Evolutionary conservation across 2,797 vertebrate genomes (phyloP), one percentile per base, ranked within the genome.

Genomic region (Adrianichthys oophorus): DNA sequence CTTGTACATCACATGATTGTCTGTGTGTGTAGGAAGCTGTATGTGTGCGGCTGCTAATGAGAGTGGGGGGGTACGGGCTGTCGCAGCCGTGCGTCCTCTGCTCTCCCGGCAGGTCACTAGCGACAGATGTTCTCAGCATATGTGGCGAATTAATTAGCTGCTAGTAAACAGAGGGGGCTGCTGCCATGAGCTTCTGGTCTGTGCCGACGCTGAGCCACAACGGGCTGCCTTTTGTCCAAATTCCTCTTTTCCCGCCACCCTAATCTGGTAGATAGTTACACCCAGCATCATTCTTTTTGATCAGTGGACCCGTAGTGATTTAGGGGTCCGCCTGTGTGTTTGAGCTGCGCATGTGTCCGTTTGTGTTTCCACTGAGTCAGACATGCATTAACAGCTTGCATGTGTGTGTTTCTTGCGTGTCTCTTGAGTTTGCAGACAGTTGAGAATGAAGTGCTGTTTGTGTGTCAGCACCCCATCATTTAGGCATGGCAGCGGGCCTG

Each of bases 91-190:
- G 87, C 86, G 95, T 95, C 93, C 93, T 87, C 94, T 93, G 94
- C 94, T 95, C 93, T 92, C 89, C 91, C 92, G 94, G 96, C 96
- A 94, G 97, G 97, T 98, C 96, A 97, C 89, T 72, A 78, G 92
- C 93, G 93, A 95, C 97, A 99, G 97, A 98, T 98, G 97, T 98
- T 99, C 92, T 90, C 93, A 96, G 91, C 96, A 98, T 98, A 98
- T 98, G 97, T 96, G 96, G 92, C 93, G 94, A 98, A 98, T 98
- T 98, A 98, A 98, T 98, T 98, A 98, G 95, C 94, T 93, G 93
- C 96, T 93, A 95, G 95, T 96, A 98, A 98, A 98, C 97, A 97
- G 96, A 98, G 93, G 95, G 88, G 83, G 86, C 87, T 75, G 85
- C 94, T 90, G 93, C 92, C 93, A 94, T 93, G 96, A 93, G 80